These are phyloP conservation scores for Sceloporus tristichus DNA, from an alignment of 2,113 vertebrate species.

Conservation along the genomic window DNA sequence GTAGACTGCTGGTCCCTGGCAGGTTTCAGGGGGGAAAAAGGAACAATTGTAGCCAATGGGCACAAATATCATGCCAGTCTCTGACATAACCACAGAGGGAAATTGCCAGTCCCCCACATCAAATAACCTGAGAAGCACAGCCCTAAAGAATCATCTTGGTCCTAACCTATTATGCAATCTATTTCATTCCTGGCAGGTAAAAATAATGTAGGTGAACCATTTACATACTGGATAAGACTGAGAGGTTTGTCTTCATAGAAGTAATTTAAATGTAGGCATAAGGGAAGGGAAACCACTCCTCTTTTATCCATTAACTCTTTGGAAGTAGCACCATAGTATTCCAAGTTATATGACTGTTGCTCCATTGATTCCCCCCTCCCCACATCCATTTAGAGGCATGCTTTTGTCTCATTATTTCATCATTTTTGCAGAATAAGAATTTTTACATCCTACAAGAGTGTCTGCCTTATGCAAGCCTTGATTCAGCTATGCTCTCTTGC, in stretches of 20 bases:
- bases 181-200: neutral
- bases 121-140: too few relatives aligned
- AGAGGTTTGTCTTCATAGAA: slow-evolving; percentile 16
- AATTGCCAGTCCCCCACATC: too few relatives aligned
- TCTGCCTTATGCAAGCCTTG: neutral
- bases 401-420: neutral
- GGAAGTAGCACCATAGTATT: neutral
- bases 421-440: slow-evolving; percentile 24
- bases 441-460: neutral
- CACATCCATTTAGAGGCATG: neutral
- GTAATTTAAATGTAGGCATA: neutral
- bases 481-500: slow-evolving; percentile 13
- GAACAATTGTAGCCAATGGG: too few relatives aligned
- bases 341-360: neutral
- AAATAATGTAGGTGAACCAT: neutral
- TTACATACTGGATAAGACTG: slow-evolving; percentile 15
- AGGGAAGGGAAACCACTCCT: neutral
- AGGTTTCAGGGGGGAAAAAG: neutral
- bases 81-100: too few relatives aligned
- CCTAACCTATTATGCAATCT: neutral
- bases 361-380: neutral
- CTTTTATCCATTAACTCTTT: neutral
- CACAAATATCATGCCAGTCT: too few relatives aligned
- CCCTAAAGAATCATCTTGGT: neutral
- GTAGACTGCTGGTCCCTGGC: neutral